Evolutionary conservation across 2,797 vertebrate species (phyloP).

Genomic region (Trachurus trachurus): DNA sequence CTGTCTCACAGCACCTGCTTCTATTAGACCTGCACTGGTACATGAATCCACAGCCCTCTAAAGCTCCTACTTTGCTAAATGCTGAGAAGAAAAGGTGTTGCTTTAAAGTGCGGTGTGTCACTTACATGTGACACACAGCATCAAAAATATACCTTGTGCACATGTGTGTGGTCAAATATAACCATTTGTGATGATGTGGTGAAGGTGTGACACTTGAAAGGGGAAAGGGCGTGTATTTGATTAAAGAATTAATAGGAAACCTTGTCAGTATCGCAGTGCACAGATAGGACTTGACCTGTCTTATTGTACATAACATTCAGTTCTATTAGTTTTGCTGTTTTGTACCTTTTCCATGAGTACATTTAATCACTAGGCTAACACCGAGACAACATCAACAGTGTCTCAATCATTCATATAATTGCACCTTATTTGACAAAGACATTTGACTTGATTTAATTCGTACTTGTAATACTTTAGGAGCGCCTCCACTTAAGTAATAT

Average conservation of each 20-base stretch:
- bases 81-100: neutral
- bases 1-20: no score
- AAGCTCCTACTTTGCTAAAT: neutral
- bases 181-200: neutral
- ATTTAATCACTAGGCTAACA: slow-evolving; percentile 5
- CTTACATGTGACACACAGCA: neutral
- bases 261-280: no score
- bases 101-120: neutral
- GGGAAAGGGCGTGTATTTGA: no score
- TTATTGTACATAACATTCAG: no score
- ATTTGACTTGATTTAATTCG: neutral
- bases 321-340: no score
- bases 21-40: neutral
- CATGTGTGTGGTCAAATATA: neutral
- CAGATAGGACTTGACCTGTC: no score
- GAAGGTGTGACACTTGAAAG: no score
- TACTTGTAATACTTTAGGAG: neutral
- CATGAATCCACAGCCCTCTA: neutral
- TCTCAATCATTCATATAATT: neutral
- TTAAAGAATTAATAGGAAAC: no score
- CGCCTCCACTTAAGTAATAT: neutral
- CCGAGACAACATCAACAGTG: neutral
- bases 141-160: neutral
- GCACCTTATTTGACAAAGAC: neutral
- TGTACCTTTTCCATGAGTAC: neutral